phyloP scores from a whole-genome alignment of 1,140 invertebrate species.

The Achatina immaculata region DNA sequence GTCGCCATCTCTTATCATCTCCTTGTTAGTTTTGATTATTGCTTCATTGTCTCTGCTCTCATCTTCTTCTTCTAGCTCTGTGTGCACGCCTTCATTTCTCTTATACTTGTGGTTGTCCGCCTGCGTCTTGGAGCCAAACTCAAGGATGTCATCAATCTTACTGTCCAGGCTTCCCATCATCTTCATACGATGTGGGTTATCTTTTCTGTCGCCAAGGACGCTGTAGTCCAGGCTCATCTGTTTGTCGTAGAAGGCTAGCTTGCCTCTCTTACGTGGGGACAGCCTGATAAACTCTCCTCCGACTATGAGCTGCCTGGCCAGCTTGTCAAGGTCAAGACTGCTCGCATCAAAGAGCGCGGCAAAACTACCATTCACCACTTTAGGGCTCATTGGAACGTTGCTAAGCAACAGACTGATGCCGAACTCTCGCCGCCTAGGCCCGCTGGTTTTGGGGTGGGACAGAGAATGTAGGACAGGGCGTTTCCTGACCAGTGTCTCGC shows the following conservation, averaged over 20 bases:
- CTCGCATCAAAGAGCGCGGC: slow-evolving; percentile 93
- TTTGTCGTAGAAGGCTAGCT: slow-evolving; percentile 57
- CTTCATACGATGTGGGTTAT: slow-evolving; percentile 32
- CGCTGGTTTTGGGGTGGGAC: slow-evolving; percentile 1
- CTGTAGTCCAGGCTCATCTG: slow-evolving; percentile 66
- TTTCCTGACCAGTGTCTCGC: neutral
- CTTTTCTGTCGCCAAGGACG: slow-evolving; percentile 38
- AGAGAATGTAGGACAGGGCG: neutral
- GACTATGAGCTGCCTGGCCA: slow-evolving; percentile 72
- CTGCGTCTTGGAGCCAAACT: slow-evolving; percentile 46
- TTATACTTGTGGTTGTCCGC: slow-evolving; percentile 18
- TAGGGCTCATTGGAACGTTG: slow-evolving; percentile 96
- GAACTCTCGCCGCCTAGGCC: slow-evolving; percentile 75
- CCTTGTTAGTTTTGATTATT: neutral
- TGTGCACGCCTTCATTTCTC: slow-evolving; percentile 3
- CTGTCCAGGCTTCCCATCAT: slow-evolving; percentile 62
- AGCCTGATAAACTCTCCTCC: slow-evolving; percentile 47
- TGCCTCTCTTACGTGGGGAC: slow-evolving; percentile 61
- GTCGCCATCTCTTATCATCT: neutral
- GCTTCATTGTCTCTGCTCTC: neutral
- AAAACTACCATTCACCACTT: slow-evolving; percentile 96
- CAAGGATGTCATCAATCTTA: slow-evolving; percentile 70
- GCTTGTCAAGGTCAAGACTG: slow-evolving; percentile 82
- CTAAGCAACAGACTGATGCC: slow-evolving; percentile 91
- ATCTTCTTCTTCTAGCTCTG: slow-evolving; percentile 19